These are phyloP conservation scores for Scophthalmus maximus DNA, from an alignment of 2,113 vertebrate species.

Conservation along the genomic window DNA sequence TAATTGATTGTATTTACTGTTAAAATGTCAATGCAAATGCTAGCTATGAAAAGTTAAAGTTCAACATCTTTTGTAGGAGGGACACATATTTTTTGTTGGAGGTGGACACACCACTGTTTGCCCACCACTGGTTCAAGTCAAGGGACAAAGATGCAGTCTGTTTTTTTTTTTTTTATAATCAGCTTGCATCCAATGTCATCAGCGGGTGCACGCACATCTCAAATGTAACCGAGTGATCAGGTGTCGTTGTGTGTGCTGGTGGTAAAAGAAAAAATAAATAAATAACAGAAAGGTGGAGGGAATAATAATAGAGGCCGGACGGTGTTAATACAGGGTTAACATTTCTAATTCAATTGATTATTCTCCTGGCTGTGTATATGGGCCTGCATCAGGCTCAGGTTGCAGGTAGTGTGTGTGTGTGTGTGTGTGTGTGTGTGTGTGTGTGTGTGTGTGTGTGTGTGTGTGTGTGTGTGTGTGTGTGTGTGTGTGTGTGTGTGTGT, in stretches of 20 bases:
- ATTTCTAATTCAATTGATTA: slow-evolving; percentile 77
- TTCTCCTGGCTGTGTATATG: slow-evolving; percentile 54
- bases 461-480: neutral
- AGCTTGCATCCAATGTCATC: slow-evolving; percentile 16
- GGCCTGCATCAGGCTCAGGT: slow-evolving; percentile 71
- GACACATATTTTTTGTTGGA: neutral
- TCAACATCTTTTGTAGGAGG: neutral
- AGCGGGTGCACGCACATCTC: neutral
- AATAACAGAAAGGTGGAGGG: slow-evolving; percentile 9
- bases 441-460: slow-evolving; percentile 17
- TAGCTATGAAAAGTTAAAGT: too few species aligned
- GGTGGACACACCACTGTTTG: neutral
- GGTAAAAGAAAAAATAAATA: slow-evolving; percentile 9
- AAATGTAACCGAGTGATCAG: slow-evolving; percentile 16
- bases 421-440: slow-evolving; percentile 6
- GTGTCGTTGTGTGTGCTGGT: slow-evolving; percentile 25
- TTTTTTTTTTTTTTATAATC: neutral
- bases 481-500: slow-evolving; percentile 29
- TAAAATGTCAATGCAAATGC: too few species aligned
- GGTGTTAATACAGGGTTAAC: slow-evolving; percentile 70
- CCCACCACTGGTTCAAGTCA: neutral
- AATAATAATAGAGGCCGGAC: slow-evolving; percentile 45
- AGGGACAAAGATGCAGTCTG: neutral
- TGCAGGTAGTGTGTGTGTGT: slow-evolving; percentile 69
- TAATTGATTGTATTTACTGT: too few species aligned